Base-by-base conservation (phyloP, 2,888 invertebrate species). In the Eudasyphora cyanicolor region DNA sequence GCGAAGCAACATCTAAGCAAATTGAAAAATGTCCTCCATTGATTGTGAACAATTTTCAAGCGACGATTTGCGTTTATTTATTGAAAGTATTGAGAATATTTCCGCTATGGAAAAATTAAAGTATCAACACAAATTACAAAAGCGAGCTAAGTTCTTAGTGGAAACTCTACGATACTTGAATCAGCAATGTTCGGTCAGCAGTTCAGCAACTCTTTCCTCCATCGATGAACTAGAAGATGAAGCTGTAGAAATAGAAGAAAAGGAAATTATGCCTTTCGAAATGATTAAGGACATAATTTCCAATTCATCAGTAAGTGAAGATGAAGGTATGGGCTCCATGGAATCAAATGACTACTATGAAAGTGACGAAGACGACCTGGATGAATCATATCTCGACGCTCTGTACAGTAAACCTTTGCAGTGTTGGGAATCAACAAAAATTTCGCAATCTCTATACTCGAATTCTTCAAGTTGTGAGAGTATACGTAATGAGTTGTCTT, bases 21-120 rank as follows among this genome's bases (percentile, higher is more conserved):
- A 49, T 19, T 19, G 3, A 12, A 62, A 29, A 6, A 81, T 81
- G 76, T 0, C 42, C 8, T 27, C n/a, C 2, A 2, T 81, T n/a
- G 73, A 57, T n/a, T 73, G 70, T 35, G 42, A 76, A n/a, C 71
- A 73, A 54, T 73, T 81, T 14, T 57, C 76, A 0, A 10, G 29
- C 10, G 14, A 24, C 12, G 81, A 81, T 67, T 62, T 81, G 2
- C 8, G 8, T 10, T 32, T 81, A 29, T 76, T 76, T 14, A 76
- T 81, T 35, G 73, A 81, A 27, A 81, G 81, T 14, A 21, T 81
- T 0, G 76, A 76, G 35, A 17, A 64, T 19, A 71, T 81, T 10
- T 45, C 54, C 1, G 71, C 64, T n/a, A 32, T 67, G 14, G 76
- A 81, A 32, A 14, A 17, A 5, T 6, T 42, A 6, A 73, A 57